Conservation (phyloP, 37 sponge, comb jelly and placozoan genomes). For the Cliona cf. orientalis region DNA sequence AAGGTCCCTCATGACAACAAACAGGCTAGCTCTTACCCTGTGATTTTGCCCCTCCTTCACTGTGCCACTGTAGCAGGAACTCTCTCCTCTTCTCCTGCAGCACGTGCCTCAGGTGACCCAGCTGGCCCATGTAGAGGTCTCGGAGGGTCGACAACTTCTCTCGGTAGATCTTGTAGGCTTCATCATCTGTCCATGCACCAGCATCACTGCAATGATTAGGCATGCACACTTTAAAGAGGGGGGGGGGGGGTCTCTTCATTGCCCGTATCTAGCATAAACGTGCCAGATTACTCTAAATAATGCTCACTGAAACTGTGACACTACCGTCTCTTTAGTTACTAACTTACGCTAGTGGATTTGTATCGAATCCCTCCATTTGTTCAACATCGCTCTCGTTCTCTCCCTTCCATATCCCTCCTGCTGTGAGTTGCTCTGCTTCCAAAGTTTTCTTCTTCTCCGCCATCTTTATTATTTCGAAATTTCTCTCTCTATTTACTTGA, state of each 20-base stretch:
- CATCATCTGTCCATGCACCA: conserved; percentile 63
- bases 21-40: conserved; percentile 22
- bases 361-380: conserved; percentile 24
- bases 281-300: background rate
- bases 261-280: background rate
- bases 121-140: conserved; percentile 71
- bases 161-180: conserved; percentile 51
- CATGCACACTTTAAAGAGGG: background rate
- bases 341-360: conserved; percentile 36
- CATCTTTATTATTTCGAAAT: conserved; percentile 1
- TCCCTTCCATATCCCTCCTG: conserved; percentile 60
- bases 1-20: background rate
- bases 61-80: conserved; percentile 65
- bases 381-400: conserved; percentile 75
- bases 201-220: conserved; percentile 41
- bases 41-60: conserved; percentile 33
- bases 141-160: conserved; percentile 49
- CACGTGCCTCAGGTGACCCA: conserved; percentile 48
- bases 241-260: background rate
- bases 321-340: background rate
- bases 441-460: too few species aligned
- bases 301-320: background rate
- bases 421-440: background rate
- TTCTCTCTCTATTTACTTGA: too few species aligned
- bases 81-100: conserved; percentile 61